Evolutionary conservation across 2,888 invertebrate genomes (phyloP).

Genomic region (Plagodis dolabraria): DNA sequence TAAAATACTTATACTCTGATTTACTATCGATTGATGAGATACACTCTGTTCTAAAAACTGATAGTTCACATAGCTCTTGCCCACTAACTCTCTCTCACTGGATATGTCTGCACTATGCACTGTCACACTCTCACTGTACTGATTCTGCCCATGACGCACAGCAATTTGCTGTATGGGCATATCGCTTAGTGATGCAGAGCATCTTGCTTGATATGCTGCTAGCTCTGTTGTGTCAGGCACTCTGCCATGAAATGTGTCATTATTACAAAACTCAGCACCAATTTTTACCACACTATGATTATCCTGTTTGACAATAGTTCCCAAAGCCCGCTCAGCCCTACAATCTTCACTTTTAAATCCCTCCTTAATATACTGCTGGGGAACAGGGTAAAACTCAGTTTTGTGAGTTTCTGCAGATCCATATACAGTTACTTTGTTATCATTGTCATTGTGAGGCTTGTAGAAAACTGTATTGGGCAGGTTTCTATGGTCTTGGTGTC

Average conservation of each 20-base stretch:
- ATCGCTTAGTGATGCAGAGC: slow-evolving; percentile 56
- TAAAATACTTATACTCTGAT: slow-evolving; percentile 81
- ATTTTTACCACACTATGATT: slow-evolving; percentile 48
- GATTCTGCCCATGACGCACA: slow-evolving; percentile 62
- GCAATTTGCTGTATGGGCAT: slow-evolving; percentile 67
- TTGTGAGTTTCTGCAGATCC: slow-evolving; percentile 56
- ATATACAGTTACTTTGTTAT: slow-evolving; percentile 60
- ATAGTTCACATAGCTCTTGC: slow-evolving; percentile 79
- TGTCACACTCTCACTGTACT: slow-evolving; percentile 67
- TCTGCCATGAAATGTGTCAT: slow-evolving; percentile 64
- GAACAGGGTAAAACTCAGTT: slow-evolving; percentile 59
- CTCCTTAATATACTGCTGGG: slow-evolving; percentile 66
- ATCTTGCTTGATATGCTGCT: slow-evolving; percentile 67
- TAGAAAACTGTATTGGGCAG: slow-evolving; percentile 60
- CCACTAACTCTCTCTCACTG: slow-evolving; percentile 70
- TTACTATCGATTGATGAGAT: slow-evolving; percentile 80
- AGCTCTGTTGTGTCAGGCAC: slow-evolving; percentile 61
- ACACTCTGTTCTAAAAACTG: slow-evolving; percentile 83
- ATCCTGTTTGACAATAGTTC: slow-evolving; percentile 55
- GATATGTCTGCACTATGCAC: slow-evolving; percentile 66
- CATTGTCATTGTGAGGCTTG: slow-evolving; percentile 62
- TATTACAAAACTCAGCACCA: slow-evolving; percentile 56
- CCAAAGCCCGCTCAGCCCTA: slow-evolving; percentile 47
- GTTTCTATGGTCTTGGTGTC: slow-evolving; percentile 51
- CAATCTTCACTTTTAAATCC: slow-evolving; percentile 58